phyloP scores from a whole-genome alignment of 2,113 vertebrate genomes.

The Falco punctatus region DNA sequence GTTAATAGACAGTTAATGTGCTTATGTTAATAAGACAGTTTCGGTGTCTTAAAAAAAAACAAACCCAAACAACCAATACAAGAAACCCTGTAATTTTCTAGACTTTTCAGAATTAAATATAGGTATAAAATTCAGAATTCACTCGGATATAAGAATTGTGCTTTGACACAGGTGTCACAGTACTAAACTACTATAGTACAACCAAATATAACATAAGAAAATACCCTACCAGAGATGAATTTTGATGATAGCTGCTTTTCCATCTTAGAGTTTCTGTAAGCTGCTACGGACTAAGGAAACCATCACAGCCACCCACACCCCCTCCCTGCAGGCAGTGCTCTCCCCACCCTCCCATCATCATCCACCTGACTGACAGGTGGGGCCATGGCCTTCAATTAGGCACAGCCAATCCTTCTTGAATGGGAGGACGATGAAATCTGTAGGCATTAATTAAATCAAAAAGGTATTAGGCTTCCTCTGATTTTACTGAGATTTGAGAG shows the following conservation, averaged over 20 bases:
- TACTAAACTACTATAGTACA: background rate
- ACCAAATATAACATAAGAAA: background rate
- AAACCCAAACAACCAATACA: background rate
- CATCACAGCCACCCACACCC: fast-evolving
- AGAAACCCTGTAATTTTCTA: background rate
- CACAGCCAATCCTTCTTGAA: background rate
- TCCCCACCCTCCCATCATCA: background rate
- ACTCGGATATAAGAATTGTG: background rate
- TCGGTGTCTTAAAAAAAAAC: background rate
- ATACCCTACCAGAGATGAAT: background rate
- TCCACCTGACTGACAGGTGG: background rate
- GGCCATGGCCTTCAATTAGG: background rate
- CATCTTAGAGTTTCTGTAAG: background rate
- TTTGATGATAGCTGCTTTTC: background rate
- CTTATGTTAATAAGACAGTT: background rate
- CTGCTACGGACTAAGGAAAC: background rate
- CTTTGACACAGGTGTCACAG: background rate
- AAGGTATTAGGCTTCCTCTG: background rate
- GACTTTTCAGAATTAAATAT: background rate
- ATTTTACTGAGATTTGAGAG: background rate
- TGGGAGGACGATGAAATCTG: background rate
- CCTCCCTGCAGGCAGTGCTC: background rate
- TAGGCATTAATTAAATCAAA: background rate
- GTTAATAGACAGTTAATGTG: background rate
- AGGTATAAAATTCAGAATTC: background rate